A percentile compares a stretch with the other conserved stretches of the same genome.
Conservation (phyloP, 2,888 invertebrate species). For the Yponomeuta malinellus region DNA sequence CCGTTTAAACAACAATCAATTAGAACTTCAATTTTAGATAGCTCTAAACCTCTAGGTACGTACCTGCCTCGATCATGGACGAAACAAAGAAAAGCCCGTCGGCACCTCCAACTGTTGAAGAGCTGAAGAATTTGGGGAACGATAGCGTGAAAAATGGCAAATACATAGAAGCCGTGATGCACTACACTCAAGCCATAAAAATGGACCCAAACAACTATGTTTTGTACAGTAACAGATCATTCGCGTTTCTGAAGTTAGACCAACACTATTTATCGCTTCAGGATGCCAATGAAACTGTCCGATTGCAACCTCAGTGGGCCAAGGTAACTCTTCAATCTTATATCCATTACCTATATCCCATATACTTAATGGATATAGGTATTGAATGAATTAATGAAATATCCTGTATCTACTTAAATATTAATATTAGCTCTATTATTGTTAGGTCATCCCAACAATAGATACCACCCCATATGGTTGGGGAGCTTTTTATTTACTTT, state of each 20-base stretch:
- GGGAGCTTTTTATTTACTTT: too few species aligned
- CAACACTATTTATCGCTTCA: conserved; percentile 85
- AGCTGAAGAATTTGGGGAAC: conserved; percentile 84
- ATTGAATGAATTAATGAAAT: too few species aligned
- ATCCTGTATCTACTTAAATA: too few species aligned
- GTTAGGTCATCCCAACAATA: too few species aligned
- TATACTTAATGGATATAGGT: too few species aligned
- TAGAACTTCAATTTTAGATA: too few species aligned
- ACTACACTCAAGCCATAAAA: conserved; percentile 88
- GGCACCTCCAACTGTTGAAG: conserved; percentile 56
- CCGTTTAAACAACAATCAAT: too few species aligned
- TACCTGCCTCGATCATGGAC: background rate
- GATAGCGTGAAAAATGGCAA: conserved; percentile 83
- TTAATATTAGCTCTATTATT: too few species aligned
- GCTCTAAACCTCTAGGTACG: background rate
- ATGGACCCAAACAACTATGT: conserved; percentile 81
- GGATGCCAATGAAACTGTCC: conserved; percentile 86
- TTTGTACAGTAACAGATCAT: conserved; percentile 87
- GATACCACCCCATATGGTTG: too few species aligned
- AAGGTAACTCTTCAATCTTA: conserved; percentile 71
- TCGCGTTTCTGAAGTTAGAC: conserved; percentile 85
- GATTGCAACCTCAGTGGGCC: conserved; percentile 85
- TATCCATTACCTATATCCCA: background rate
- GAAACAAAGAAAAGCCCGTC: conserved; percentile 24
- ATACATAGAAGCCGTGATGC: conserved; percentile 84